Evolutionary conservation across 2,113 vertebrate species (phyloP), one percentile per base, ranked within the genome.

Genomic region (Astur gentilis): DNA sequence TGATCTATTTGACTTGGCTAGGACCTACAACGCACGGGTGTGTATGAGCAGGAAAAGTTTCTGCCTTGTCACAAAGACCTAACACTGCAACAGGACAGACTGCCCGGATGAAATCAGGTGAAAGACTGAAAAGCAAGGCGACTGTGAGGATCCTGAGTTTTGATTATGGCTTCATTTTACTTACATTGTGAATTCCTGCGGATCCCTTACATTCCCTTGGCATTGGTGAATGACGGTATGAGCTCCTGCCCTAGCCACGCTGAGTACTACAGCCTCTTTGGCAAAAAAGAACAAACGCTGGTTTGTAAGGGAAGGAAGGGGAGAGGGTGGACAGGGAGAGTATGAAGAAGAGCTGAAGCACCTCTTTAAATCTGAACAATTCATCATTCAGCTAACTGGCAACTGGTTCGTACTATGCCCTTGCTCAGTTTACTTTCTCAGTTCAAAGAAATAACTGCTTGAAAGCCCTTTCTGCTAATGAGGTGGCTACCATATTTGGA

Each of bases 11-110:
- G 34, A 17, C 34, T 44, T 49, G 67, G 21, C 19, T 14, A 36
- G 42, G 15, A 80, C 45, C 21, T 40, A 34, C 23, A 67, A 45
- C 1, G 3, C 44, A 31, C 0, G 0, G 40, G 10, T 26, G 18
- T 40, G 10, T 13, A 23, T 3, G 13, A 11, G 21, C 1, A 25
- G 83, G 47, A 61, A 23, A 61, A 36, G 13, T 10, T 65, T 65
- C 55, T 71, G 36, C 32, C 31, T 40, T 32, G 29, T 34, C 42
- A 18, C 44, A 49, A 65, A 75, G 62, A 55, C 31, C 44, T 57
- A 36, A 52, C 5, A 6, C 13, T 32, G 22, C 44, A 52, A 13
- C 42, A 80, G 45, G 25, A 66, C 45, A 64, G 40, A 55, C 31
- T 3, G 27, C 0, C 0, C 10, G 22, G n/a, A 26, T 7, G 23